phyloP scores from a whole-genome alignment of 2,113 vertebrate species.

The Clarias gariepinus region DNA sequence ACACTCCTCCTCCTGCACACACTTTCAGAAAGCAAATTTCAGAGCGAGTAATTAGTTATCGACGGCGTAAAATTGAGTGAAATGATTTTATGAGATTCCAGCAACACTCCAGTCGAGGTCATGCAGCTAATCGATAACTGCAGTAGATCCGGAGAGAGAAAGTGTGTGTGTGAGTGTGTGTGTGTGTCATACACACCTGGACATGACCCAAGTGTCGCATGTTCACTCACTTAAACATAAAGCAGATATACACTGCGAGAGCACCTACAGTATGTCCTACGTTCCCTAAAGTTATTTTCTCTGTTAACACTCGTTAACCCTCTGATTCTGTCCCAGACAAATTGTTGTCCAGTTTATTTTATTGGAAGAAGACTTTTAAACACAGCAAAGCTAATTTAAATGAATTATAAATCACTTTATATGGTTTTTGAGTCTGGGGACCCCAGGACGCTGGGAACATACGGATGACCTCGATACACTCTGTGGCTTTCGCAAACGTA shows the following conservation, averaged over 20 bases:
- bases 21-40: slow-evolving; percentile 68
- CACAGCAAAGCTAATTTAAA: no score
- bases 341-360: no score
- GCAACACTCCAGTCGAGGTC: slow-evolving; percentile 34
- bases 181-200: slow-evolving; percentile 30
- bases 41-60: slow-evolving; percentile 75
- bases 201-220: slow-evolving; percentile 32
- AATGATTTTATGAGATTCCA: slow-evolving; percentile 66
- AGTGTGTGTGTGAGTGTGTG: neutral
- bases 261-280: no score
- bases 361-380: no score
- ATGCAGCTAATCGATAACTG: slow-evolving; percentile 42
- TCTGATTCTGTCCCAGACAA: no score
- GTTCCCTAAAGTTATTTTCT: no score
- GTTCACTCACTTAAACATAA: slow-evolving; percentile 42
- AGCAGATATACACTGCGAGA: neutral
- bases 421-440: no score
- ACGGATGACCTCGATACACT: neutral
- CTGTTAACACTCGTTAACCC: no score
- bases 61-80: slow-evolving; percentile 69
- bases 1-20: slow-evolving; percentile 58
- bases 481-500: neutral
- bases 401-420: no score
- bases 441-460: no score
- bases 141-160: slow-evolving; percentile 27